phyloP scores from a whole-genome alignment of 2,113 vertebrate species.

The Strix uralensis region DNA sequence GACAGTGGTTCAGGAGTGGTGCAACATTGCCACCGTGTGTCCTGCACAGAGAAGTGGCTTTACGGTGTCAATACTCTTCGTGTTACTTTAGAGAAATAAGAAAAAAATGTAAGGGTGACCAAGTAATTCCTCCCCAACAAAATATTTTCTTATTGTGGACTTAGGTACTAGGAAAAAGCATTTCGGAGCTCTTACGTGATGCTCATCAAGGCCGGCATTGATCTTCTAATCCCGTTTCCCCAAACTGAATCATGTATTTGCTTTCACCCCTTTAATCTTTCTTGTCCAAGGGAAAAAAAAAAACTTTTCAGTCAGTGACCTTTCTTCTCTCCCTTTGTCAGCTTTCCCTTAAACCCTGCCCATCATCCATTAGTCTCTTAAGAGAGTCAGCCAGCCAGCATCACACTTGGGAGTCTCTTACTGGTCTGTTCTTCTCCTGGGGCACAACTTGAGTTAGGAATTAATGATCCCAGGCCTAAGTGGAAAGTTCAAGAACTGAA shows the following conservation, averaged over 20 bases:
- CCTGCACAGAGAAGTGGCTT: background rate
- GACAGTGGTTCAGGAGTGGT: background rate
- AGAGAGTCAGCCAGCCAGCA: background rate
- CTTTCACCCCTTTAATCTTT: background rate
- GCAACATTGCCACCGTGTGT: constrained; percentile 73
- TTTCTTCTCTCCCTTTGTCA: background rate
- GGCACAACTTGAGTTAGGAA: background rate
- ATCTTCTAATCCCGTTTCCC: background rate
- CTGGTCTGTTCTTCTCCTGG: background rate
- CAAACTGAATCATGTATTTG: background rate
- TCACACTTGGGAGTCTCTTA: background rate
- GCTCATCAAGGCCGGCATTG: background rate
- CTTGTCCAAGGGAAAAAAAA: background rate
- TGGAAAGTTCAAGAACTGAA: background rate
- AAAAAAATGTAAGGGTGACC: background rate
- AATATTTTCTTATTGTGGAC: background rate
- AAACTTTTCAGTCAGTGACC: background rate
- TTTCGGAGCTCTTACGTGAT: background rate
- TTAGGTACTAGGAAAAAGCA: background rate
- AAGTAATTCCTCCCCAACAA: background rate
- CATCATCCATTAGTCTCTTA: background rate
- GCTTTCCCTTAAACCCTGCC: background rate
- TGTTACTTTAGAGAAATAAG: background rate
- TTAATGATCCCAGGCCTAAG: background rate
- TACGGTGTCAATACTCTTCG: accelerated